These are phyloP conservation scores for Pegoplata infirma DNA, from an alignment of 2,888 invertebrate species.

Conservation along the genomic window DNA sequence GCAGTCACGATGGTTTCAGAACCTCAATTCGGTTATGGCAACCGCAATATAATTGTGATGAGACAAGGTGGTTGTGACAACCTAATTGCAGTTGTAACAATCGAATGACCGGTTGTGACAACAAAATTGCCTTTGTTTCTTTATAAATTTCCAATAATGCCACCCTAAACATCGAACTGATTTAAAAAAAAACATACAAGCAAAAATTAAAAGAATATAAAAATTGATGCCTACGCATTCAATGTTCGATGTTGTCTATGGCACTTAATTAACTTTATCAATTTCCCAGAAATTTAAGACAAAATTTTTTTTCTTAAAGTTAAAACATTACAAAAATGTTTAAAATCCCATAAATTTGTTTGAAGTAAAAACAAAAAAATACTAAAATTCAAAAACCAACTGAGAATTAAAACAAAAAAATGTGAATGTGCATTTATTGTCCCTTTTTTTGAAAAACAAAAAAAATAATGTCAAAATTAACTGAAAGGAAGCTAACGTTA, in stretches of 20 bases:
- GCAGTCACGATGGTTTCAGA: no score
- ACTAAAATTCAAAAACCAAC: neutral
- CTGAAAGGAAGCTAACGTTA: slow-evolving; percentile 44
- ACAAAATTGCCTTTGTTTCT: no score
- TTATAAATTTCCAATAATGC: no score
- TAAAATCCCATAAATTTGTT: slow-evolving; percentile 56
- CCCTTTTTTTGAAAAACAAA: slow-evolving; percentile 8
- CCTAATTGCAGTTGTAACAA: no score
- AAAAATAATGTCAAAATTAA: slow-evolving; percentile 59
- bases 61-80: no score
- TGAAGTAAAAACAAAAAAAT: neutral
- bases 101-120: no score
- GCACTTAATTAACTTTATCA: slow-evolving; percentile 63
- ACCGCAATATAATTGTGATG: no score
- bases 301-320: slow-evolving; percentile 14
- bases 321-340: slow-evolving; percentile 48
- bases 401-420: slow-evolving; percentile 4
- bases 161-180: no score
- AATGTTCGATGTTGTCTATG: slow-evolving; percentile 55
- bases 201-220: slow-evolving; percentile 7
- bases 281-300: slow-evolving; percentile 59
- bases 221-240: slow-evolving; percentile 55
- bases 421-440: slow-evolving; percentile 44
- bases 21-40: no score
- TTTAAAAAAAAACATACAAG: neutral